Base-by-base conservation (phyloP, 2,113 vertebrate species). In the Tetraodon nigroviridis region DNA sequence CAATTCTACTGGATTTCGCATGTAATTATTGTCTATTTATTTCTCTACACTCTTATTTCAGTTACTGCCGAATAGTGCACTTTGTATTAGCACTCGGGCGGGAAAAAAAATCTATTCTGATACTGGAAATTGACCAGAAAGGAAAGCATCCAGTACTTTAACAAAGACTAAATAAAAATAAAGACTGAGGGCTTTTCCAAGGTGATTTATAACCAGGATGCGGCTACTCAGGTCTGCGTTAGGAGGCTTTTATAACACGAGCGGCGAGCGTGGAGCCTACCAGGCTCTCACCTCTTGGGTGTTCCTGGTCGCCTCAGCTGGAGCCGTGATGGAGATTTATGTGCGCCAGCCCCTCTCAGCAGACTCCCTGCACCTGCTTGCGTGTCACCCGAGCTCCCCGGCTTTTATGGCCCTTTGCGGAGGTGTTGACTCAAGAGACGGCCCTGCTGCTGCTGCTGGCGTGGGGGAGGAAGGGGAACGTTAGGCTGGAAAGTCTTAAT, bases 361-460 rank as follows among this genome's bases (percentile, higher is more conserved):
- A 73, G 78, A 79, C 73, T 62, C 75, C 77, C 77, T 64, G 79
- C 90, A 91, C 90, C 90, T 91, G 89, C 90, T 27, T 72, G 73
- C 40, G 0, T 68, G 89, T 86, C 89, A 89, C 85, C 80, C 73
- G 70, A 89, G 69, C 76, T 79, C 78, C 51, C 10, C 1, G 32
- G 72, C 84, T 84, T 88, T 89, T 87, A 89, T 73, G 84, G 84
- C 79, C 79, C 71, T 64, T 74, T 75, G 67, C n/a, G 71, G 81
- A 87, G 83, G 76, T 86, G 82, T 86, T 84, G 81, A 84, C 50
- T 87, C 68, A 82, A 81, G 72, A 78, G 69, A 73, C 74, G 77
- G 73, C 73, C 69, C 81, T 71, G 69, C 27, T 77, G 60, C 58
- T 59, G 42, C 50, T 69, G 58, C 55, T 24, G 54, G 6, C n/a